A percentile compares a stretch with the other conserved stretches of the same genome.
Conservation (phyloP, 2,797 vertebrate genomes). For the Urosaurus nigricauda region DNA sequence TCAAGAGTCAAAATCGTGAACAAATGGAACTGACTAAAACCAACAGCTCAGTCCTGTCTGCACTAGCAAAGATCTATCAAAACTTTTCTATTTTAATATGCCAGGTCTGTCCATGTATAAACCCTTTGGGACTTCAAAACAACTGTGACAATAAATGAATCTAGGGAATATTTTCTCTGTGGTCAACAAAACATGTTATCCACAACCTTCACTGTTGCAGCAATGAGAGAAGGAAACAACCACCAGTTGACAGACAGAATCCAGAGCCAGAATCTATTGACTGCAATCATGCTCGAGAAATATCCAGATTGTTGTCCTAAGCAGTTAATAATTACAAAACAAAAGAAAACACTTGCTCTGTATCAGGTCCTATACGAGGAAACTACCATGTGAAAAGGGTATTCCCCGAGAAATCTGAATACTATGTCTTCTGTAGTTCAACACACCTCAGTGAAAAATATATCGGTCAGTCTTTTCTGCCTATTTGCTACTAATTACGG, state of each 20-base stretch:
- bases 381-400: background rate
- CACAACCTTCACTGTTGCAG: background rate
- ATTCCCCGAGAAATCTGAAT: background rate
- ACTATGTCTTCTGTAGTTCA: background rate
- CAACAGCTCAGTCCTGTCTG: background rate
- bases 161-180: background rate
- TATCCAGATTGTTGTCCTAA: background rate
- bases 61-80: background rate
- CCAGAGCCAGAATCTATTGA: background rate
- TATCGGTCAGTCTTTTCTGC: background rate
- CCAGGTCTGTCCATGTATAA: background rate
- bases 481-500: slow-evolving; percentile 29
- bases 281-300: background rate
- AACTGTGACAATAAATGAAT: background rate
- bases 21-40: background rate
- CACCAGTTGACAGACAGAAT: background rate
- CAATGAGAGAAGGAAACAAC: background rate
- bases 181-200: background rate
- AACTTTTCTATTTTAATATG: background rate
- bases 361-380: background rate
- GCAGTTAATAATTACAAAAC: background rate
- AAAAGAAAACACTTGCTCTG: background rate
- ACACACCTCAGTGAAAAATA: background rate
- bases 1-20: background rate
- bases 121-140: background rate